Evolutionary conservation across 2,113 vertebrate genomes (phyloP), one percentile per base, ranked within the genome.

Genomic region (Macrotus californicus): DNA sequence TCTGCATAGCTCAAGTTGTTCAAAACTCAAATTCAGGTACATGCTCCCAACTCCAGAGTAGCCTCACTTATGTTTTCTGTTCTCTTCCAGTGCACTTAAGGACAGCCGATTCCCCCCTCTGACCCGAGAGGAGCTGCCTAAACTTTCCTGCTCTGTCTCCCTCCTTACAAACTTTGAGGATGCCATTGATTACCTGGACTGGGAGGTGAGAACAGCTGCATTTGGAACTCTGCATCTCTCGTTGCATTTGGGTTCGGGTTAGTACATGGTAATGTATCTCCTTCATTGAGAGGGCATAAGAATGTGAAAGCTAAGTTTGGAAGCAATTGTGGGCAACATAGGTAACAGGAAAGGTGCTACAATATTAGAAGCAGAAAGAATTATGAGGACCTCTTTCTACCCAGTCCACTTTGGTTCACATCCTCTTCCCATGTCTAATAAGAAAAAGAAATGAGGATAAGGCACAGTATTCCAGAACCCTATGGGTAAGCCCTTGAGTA

Each of bases 161-260:
- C 98, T 99, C 98, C 99, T 99, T 96, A 99, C 98, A 97, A 99
- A 99, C 98, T 99, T 99, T 98, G 99, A 99, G 97, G 99, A 99
- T 98, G 99, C 98, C 98, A 98, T 97, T 98, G 98, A 99, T 98
- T 99, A 98, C 97, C 98, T 99, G 98, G 98, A 99, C 98, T 99
- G 99, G 99, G 99, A 99, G 98, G 99, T 99, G 98, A 99, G 98
- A 98, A 98, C 98, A 98, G 98, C 97, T 96, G 98, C 98, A 98
- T 98, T 98, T 98, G 98, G 98, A 98, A 98, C 97, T 98, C 98
- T 98, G 97, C 98, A 97, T 97, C 97, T 98, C 97, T 98, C 97
- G 91, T 98, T 98, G 97, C 97, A 41, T 98, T 98, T 85, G 98
- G 98, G 98, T 98, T 98, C 98, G 98, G 98, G 98, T 98, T 98